Evolutionary conservation across 64 coral and sea anemone genomes (phyloP), one percentile per base, ranked within the genome.

Genomic region (Actinia equina): DNA sequence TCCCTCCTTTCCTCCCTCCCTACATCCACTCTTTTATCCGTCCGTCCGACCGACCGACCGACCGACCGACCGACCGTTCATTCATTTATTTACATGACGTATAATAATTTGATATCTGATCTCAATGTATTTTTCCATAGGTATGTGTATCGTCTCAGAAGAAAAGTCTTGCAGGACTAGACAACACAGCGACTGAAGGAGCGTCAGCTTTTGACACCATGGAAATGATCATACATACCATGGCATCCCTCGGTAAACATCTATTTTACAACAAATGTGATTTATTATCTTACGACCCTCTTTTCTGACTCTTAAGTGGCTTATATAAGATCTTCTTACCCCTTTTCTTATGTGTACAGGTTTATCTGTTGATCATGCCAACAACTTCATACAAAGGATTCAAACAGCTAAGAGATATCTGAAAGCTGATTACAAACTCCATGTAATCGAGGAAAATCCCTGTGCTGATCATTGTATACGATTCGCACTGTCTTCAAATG

Each of bases 111-210:
- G 30, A 37, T 37, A 37, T 37, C 30, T 37, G 30, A 37, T 37
- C 30, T 37, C 30, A 37, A 37, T 37, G 30, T 37, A 37, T 37
- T 37, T 37, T 37, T 37, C 30, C 30, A 37, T 37, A 37, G 30
- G 30, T 37, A 37, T 37, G 30, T 37, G 30, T 7, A 16, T 12
- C 55, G 2, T 57, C 55, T 57, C 6, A 57, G 2, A 79, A 78
- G 26, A 89, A 89, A 49, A 30, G 27, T 37, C 91, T 93, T 80
- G 69, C 86, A 22, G 87, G 87, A 8, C 58, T 93, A 11, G 87
- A 89, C 65, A 93, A 86, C 52, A 82, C 83, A 7, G 70, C 87
- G 46, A 89, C 81, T 10, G 91, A 89, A 70, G 91, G 91, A 80
- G 13, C n/a, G 42, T 71, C 87, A 80, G 86, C 87, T 25, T 89